Evolutionary conservation across 2,888 invertebrate genomes (phyloP), one percentile per base, ranked within the genome.

Genomic region (Yponomeuta plumbellus): DNA sequence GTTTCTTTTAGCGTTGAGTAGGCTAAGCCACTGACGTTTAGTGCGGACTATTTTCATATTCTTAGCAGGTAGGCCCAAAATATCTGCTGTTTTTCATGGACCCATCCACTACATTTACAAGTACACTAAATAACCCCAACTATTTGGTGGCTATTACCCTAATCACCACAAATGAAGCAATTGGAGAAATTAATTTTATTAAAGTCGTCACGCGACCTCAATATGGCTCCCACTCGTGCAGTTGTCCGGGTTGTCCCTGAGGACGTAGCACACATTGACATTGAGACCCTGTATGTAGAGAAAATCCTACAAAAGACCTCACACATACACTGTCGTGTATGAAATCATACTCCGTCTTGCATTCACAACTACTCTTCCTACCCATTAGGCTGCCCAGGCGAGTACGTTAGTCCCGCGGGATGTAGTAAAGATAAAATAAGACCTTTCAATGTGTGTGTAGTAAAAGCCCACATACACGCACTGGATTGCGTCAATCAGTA

Each of bases 321-420:
- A 52, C 44, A 17, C 44, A 52, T 52, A 52, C 44, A 52, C 44
- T 17, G 17, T 4, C 17, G 17, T 52, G 17, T 17, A 17, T 17
- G 13, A 52, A 22, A 21, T 10, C 22, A 5, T 59, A 59, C 22
- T 13, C 4, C 22, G 21, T 59, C 80, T 80, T 80, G 84, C 84
- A 86, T 87, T 86, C 83, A 84, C 79, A 83, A 81, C 77, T 74
- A 82, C 75, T 75, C 80, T 85, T 84, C 82, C 83, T 82, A 52
- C 17, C 13, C 5, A 17, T 17, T 52, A 17, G 44, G 79, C 61
- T 72, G 74, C 75, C 74, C 75, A 75, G 79, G 67, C 40, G 65
- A 83, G 86, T 84, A 80, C 87, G 79, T 85, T 80, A 83, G 82
- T 87, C 88, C 81, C 88, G 80, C 86, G 88, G 89, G 90, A 88